Conservation (phyloP, 2,888 invertebrate genomes). For the Eurois occulta region DNA sequence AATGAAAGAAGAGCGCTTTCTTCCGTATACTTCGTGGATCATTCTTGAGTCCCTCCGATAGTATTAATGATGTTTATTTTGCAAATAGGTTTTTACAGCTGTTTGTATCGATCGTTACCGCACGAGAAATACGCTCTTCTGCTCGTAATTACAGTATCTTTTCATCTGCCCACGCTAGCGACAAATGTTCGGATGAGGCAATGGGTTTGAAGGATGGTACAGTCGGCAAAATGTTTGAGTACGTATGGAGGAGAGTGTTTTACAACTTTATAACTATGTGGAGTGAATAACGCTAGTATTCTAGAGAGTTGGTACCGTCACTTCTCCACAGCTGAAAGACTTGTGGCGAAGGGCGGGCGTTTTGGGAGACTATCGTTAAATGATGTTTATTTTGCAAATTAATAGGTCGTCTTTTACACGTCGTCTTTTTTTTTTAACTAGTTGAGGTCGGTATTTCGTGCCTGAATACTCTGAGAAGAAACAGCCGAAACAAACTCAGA, state of each 20-base stretch:
- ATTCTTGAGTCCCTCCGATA: too few species aligned
- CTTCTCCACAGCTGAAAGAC: not conserved
- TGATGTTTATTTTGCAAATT: too few species aligned
- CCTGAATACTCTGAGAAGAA: too few species aligned
- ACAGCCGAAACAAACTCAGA: too few species aligned
- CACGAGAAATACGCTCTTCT: constrained; percentile 44
- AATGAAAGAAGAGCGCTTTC: too few species aligned
- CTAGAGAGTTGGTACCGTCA: not conserved
- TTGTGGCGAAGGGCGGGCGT: not conserved
- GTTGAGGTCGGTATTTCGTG: too few species aligned
- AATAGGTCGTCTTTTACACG: too few species aligned
- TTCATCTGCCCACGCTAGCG: constrained; percentile 63
- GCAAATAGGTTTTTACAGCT: constrained; percentile 1
- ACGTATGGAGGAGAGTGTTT: too few species aligned
- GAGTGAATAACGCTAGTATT: not conserved
- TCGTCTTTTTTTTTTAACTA: too few species aligned
- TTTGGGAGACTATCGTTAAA: not conserved
- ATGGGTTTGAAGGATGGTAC: constrained; percentile 7
- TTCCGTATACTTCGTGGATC: too few species aligned
- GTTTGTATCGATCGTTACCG: constrained; percentile 52
- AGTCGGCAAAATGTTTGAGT: not conserved
- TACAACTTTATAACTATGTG: not conserved
- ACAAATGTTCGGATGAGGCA: constrained; percentile 50
- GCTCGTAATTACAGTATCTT: constrained; percentile 48
- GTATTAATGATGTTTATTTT: too few species aligned